Conservation (phyloP, 2,113 vertebrate genomes). For the Malurus alboscapulatus region DNA sequence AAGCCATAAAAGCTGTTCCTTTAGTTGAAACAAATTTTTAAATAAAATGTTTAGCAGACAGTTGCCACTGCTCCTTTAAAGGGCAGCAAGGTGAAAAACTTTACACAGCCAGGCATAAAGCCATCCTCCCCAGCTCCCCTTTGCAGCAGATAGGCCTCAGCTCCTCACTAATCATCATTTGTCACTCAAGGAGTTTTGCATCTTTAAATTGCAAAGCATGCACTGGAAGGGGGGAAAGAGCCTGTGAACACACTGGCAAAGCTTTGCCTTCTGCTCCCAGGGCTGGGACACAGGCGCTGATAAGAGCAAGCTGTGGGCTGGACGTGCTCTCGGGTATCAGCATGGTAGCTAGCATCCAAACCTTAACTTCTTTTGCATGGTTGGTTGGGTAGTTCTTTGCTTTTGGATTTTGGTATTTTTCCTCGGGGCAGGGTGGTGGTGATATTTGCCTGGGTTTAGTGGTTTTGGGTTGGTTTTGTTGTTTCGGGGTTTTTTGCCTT, state of each 20-base stretch:
- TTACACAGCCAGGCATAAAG: not conserved
- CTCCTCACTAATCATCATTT: constrained; percentile 41
- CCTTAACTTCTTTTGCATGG: not conserved
- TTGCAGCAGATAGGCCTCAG: constrained; percentile 8
- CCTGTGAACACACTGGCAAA: not conserved
- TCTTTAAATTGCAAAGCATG: constrained; percentile 57
- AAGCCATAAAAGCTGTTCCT: not conserved
- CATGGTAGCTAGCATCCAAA: not conserved
- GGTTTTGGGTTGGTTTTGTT: not conserved
- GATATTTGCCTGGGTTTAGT: no score
- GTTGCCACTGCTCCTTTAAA: not conserved
- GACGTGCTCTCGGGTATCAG: not conserved
- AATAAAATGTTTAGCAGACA: not conserved
- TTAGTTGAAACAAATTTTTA: not conserved
- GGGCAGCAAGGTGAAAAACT: not conserved
- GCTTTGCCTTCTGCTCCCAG: not conserved
- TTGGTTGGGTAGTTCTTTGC: not conserved
- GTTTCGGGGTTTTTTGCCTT: no score
- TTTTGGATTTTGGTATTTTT: not conserved
- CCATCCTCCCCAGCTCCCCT: not conserved
- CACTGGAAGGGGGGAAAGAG: not conserved
- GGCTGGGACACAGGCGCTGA: constrained; percentile 8
- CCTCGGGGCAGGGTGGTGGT: not conserved
- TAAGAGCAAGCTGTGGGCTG: not conserved
- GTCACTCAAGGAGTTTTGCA: constrained; percentile 22